These are phyloP conservation scores for Baryphthengus martii DNA, from an alignment of 2,113 vertebrate genomes.

Conservation along the genomic window DNA sequence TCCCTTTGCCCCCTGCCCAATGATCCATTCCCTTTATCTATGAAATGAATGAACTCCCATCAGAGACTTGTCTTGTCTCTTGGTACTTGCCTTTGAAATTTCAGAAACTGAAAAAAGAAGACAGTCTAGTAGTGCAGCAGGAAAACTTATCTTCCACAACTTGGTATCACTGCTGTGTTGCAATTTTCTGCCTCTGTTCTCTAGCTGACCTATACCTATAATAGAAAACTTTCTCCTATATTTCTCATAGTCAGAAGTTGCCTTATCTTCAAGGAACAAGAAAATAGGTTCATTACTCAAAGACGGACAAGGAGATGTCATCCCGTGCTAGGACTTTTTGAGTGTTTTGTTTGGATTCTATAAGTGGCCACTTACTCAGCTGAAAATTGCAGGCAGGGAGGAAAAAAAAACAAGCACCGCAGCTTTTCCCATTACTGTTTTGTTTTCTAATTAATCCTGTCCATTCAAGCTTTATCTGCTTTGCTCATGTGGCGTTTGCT, in stretches of 20 bases:
- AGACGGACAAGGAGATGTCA: slow-evolving; percentile 22
- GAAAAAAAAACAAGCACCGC: neutral
- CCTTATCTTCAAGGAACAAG: slow-evolving; percentile 51
- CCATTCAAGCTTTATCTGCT: slow-evolving; percentile 34
- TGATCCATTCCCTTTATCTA: neutral
- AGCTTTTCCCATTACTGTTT: slow-evolving; percentile 29
- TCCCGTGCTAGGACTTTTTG: neutral
- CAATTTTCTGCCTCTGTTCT: slow-evolving; percentile 44
- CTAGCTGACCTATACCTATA: slow-evolving; percentile 37
- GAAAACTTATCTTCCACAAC: slow-evolving; percentile 2
- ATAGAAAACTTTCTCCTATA: slow-evolving; percentile 53
- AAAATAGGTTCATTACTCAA: slow-evolving; percentile 68
- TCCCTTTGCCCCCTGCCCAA: rapidly evolving
- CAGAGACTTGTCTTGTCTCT: neutral
- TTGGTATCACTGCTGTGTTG: neutral
- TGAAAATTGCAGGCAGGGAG: neutral
- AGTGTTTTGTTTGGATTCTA: slow-evolving; percentile 14
- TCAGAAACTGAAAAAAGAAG: neutral
- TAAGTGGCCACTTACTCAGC: slow-evolving; percentile 19
- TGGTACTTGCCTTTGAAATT: neutral
- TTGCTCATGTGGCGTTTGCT: neutral
- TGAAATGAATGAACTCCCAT: neutral
- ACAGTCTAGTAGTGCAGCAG: neutral
- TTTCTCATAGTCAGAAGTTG: slow-evolving; percentile 59
- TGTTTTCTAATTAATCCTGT: slow-evolving; percentile 54